Evolutionary conservation across 2,888 invertebrate species (phyloP), one percentile per base, ranked within the genome.

Genomic region (Willowsia nigromaculata): DNA sequence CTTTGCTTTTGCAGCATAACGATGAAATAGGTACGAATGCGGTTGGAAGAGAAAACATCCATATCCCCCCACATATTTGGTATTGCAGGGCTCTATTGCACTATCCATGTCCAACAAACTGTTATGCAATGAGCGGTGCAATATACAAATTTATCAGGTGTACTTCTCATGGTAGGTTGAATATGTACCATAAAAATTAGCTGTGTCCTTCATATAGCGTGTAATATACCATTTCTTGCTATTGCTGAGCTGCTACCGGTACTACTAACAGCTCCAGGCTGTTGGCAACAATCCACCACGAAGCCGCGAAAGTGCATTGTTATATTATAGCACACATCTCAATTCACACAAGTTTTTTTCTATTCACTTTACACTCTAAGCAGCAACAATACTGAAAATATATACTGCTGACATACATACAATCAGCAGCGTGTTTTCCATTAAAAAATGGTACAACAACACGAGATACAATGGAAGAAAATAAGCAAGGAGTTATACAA

Each of bases 191-290:
- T 40, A 68, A 15, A 40, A 74, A 47, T 47, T 74, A 47, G 33
- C 0, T 80, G n/a, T 30, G 25, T 71, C 40, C 68, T 71, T 43
- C 74, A 30, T 74, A n/a, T 76, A 15, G 53, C 68, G 33, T 82
- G 83, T 33, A 83, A 68, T 18, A 33, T 68, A 65, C 11, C 65
- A 22, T 27, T 27, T 59, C 30, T 22, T 76, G 53, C 18, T 4
- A 3, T 22, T 47, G 43, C 15, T 43, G 18, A 68, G 30, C 50
- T 76, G 74, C 71, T 83, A 68, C 84, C 62, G 83, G 74, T 85
- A 76, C 74, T 85, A 76, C 74, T 74, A 85, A 85, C 56, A 43
- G 85, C 85, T 85, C 37, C 56, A 76, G 85, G 85, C 85, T 85
- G 76, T 76, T 85, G 85, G 85, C 85, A 85, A 47, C 47, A 76